Evolutionary conservation across 2,113 vertebrate genomes (phyloP).

Genomic region (Megatriorchis doriae): DNA sequence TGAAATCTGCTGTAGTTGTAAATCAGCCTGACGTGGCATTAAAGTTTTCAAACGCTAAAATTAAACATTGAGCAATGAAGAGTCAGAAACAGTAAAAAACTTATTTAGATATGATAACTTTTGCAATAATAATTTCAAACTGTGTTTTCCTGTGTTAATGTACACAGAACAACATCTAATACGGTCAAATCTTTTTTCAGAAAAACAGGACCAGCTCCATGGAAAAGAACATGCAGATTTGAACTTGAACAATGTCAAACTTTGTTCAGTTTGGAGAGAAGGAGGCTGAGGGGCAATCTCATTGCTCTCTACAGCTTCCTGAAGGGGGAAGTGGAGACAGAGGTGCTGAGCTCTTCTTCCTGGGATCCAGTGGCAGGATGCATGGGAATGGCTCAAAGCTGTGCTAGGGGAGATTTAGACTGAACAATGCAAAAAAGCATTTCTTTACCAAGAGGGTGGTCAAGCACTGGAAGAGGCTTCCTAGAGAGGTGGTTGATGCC

Average conservation of each 20-base stretch:
- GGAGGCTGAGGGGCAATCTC: not conserved
- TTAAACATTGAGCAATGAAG: conserved; percentile 4
- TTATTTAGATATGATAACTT: not conserved
- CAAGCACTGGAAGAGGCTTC: not conserved
- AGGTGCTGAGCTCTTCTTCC: not conserved
- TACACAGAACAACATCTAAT: not conserved
- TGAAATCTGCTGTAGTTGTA: conserved; percentile 77
- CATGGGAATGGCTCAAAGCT: not conserved
- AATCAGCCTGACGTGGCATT: conserved; percentile 72
- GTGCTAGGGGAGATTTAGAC: not conserved
- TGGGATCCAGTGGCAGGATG: not conserved
- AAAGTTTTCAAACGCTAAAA: conserved; percentile 74
- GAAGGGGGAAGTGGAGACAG: rapidly evolving
- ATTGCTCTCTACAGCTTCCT: not conserved
- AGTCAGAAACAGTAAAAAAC: not conserved
- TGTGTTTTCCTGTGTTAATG: not conserved
- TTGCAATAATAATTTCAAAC: not conserved
- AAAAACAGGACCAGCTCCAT: not conserved
- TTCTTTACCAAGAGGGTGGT: not conserved
- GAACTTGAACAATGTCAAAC: not conserved
- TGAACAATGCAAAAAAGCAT: not conserved
- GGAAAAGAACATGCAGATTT: not conserved
- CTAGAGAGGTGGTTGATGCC: not conserved
- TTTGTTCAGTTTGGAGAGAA: not conserved
- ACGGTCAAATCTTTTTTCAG: not conserved